Base-by-base conservation (phyloP, 2,797 vertebrate genomes). In the Decapterus maruadsi region DNA sequence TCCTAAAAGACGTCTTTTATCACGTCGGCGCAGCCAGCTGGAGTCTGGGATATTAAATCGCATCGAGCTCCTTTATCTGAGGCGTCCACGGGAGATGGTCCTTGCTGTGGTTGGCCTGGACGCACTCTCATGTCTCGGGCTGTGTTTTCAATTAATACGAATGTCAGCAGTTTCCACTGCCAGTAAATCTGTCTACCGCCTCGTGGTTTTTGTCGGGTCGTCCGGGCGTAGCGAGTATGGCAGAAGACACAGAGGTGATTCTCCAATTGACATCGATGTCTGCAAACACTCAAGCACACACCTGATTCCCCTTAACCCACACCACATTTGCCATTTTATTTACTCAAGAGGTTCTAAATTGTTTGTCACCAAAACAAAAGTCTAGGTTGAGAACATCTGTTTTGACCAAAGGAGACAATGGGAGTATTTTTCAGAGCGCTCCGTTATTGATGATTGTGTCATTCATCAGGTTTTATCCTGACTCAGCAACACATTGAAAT, bases 71-170 rank as follows among this genome's bases (percentile, higher is more conserved):
- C 68, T 68, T 51, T 81, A 77, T 83, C 68, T 77, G 64, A 74
- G 57, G 40, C 60, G 1, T 81, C 74, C 58, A 78, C 72, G 61
- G 54, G 46, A 87, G 83, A 83, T 68, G 19, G 48, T 31, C 59
- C 54, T 74, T 40, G 3, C 72, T 82, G 70, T 45, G 61, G 78
- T 87, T 82, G 82, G 62, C 63, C 61, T 73, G 80, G 73, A 82
- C 66, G 51, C 61, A 50, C 60, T 51, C 45, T 68, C 54, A 68
- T 77, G 77, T 88, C 75, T 84, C 77, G 80, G 80, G 76, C 72
- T 92, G 86, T 86, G 83, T 85, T 92, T 92, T 87, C 83, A 86
- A 78, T 89, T 89, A 84, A 82, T 87, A 68, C 50, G 73, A 89
- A 87, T 89, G 84, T 89, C 77, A 76, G 83, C 77, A 80, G 76